Evolutionary conservation across 2,113 vertebrate genomes (phyloP).

Genomic region (Catagonus wagneri): DNA sequence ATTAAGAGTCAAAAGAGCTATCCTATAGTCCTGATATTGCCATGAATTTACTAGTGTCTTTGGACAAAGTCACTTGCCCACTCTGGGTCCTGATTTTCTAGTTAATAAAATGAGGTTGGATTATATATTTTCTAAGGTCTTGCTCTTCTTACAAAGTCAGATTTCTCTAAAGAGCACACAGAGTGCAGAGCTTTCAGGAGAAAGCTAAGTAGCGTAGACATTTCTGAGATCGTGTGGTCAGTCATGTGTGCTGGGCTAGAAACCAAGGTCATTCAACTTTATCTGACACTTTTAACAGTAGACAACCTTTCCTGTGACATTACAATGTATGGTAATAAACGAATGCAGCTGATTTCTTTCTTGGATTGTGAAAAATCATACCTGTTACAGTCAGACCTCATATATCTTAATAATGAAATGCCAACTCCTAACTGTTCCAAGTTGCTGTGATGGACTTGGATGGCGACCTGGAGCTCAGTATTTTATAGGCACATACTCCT

Average conservation of each 20-base stretch:
- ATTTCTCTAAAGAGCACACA: background rate
- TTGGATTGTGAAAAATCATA: constrained; percentile 45
- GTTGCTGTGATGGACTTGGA: background rate
- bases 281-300: constrained; percentile 1
- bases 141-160: background rate
- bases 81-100: background rate
- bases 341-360: constrained; percentile 37
- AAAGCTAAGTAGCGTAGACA: background rate
- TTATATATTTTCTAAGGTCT: background rate
- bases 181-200: background rate
- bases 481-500: background rate
- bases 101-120: background rate
- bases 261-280: background rate
- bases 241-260: background rate
- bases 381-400: background rate
- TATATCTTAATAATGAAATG: constrained; percentile 40
- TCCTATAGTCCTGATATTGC: background rate
- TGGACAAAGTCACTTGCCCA: background rate
- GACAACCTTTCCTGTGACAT: background rate
- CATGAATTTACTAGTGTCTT: background rate
- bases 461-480: background rate
- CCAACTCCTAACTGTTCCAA: background rate
- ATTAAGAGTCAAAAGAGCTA: background rate
- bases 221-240: background rate
- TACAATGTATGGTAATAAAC: constrained; percentile 29